Evolutionary conservation across 2,113 vertebrate species (phyloP).

Genomic region (Neolamprologus sp.): DNA sequence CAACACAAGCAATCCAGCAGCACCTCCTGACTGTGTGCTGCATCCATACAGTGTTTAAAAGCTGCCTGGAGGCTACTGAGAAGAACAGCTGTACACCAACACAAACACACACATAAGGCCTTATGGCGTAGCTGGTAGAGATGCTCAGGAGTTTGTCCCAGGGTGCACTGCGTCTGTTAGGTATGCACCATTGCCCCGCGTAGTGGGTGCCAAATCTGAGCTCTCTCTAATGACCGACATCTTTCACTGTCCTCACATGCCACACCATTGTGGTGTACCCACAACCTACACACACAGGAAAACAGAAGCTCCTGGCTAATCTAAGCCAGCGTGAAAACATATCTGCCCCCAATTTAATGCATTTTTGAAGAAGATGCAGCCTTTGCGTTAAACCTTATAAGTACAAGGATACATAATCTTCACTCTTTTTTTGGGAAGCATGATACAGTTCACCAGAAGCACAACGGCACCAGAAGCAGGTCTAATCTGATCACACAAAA

Average conservation of each 20-base stretch:
- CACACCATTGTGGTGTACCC: constrained; percentile 3
- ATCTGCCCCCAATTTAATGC: not conserved
- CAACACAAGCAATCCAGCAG: not conserved
- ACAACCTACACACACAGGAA: not conserved
- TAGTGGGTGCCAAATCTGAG: constrained; percentile 48
- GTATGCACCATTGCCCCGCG: constrained; percentile 60
- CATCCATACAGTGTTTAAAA: constrained; percentile 9
- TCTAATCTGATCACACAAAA: constrained; percentile 47
- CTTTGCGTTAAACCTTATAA: not conserved
- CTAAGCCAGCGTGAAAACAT: not conserved
- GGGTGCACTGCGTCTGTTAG: constrained; percentile 39
- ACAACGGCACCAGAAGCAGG: constrained; percentile 9
- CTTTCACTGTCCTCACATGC: constrained; percentile 50
- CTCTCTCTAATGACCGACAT: constrained; percentile 58
- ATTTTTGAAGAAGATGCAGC: not conserved
- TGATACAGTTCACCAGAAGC: constrained; percentile 11
- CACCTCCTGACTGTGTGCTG: not conserved
- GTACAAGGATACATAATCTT: not conserved
- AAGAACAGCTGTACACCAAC: constrained; percentile 45
- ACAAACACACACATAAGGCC: not conserved
- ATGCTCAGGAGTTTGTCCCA: constrained; percentile 35
- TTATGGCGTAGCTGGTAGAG: constrained; percentile 15
- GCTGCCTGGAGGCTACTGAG: constrained; percentile 38
- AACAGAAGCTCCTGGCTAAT: not conserved
- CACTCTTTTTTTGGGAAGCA: not conserved